phyloP scores from a whole-genome alignment of 2,888 invertebrate species.

The Brachyptera risi region DNA sequence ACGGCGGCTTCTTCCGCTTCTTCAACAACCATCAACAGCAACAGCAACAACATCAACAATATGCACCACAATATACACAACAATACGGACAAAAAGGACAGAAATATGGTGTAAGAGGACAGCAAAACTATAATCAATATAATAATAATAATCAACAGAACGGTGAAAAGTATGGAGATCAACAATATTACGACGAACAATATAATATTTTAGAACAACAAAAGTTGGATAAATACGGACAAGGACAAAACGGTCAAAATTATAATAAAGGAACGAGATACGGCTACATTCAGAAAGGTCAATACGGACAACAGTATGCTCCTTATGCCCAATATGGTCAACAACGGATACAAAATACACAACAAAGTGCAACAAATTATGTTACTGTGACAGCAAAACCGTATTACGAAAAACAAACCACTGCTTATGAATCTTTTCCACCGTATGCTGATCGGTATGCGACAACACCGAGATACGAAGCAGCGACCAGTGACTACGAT shows the following conservation, averaged over 20 bases:
- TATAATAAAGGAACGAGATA: background rate
- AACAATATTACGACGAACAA: background rate
- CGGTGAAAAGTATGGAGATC: background rate
- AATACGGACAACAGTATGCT: background rate
- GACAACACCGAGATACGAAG: background rate
- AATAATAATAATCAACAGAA: background rate
- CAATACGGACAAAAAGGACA: constrained; percentile 28
- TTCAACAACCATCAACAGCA: constrained; percentile 55
- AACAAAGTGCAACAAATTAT: background rate
- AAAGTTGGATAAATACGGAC: background rate
- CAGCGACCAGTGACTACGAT: background rate
- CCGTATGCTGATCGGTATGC: constrained; percentile 4
- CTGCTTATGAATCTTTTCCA: background rate
- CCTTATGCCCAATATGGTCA: background rate
- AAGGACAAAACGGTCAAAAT: background rate
- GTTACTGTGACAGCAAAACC: background rate
- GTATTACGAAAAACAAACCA: background rate
- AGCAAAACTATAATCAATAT: constrained; percentile 28
- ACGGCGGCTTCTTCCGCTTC: constrained; percentile 79
- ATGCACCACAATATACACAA: constrained; percentile 16
- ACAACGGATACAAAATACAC: background rate
- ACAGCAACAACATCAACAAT: constrained; percentile 34
- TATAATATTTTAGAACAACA: background rate
- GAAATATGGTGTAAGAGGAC: background rate
- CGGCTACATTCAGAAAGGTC: background rate